Percentiles rank a stretch among this genome's conserved stretches.
Evolutionary conservation across 2,113 vertebrate genomes (phyloP).

Genomic region (Oxyura jamaicensis): DNA sequence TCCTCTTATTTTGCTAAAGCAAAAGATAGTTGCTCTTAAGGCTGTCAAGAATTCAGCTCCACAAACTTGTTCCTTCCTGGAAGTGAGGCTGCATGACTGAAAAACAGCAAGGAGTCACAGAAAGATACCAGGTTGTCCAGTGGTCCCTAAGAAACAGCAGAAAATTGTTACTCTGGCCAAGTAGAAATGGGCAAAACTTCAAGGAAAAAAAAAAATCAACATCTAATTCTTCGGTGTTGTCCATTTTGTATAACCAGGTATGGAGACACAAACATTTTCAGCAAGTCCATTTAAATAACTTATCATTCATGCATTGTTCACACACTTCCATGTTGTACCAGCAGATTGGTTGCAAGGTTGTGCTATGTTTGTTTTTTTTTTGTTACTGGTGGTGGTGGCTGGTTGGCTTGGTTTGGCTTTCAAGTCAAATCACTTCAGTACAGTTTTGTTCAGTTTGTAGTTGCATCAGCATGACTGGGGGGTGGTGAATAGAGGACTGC

Average conservation of each 20-base stretch:
- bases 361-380: neutral
- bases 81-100: neutral
- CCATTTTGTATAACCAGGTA: neutral
- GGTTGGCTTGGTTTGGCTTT: neutral
- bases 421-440: neutral
- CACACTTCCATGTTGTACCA: neutral
- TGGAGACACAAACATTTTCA: neutral
- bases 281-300: neutral
- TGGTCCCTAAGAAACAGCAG: neutral
- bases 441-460: neutral
- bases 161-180: neutral
- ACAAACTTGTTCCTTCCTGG: rapidly evolving
- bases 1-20: neutral
- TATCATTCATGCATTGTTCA: neutral
- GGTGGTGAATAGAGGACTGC: neutral
- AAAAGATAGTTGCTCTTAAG: neutral
- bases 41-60: neutral
- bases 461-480: neutral
- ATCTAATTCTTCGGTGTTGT: neutral
- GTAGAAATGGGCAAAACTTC: neutral
- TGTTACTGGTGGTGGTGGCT: neutral
- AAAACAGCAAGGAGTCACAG: neutral
- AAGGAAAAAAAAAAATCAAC: neutral
- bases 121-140: neutral
- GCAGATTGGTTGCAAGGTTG: neutral